Percentiles rank a stretch among this genome's conserved stretches.
These are phyloP conservation scores for Apus apus DNA, from an alignment of 2,113 vertebrate genomes.

Conservation along the genomic window DNA sequence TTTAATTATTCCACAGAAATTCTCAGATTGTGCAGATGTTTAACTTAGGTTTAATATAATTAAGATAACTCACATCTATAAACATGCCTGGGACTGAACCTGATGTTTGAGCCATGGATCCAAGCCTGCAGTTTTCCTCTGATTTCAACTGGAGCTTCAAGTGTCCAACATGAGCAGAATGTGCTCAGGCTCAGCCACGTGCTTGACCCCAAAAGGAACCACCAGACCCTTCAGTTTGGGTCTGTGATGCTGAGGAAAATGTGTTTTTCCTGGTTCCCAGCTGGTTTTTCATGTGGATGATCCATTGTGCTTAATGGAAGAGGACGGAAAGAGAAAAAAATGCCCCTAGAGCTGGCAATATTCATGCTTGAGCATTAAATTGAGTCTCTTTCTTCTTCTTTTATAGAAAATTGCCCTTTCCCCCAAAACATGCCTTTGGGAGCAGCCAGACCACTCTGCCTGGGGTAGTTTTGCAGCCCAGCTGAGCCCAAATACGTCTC, in stretches of 20 bases:
- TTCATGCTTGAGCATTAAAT: not conserved
- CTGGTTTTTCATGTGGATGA: not conserved
- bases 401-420: not conserved
- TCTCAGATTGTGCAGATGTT: constrained; percentile 36
- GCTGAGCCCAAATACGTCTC: not conserved
- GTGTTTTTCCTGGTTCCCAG: not conserved
- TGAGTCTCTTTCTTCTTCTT: not conserved
- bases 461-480: not conserved
- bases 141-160: not conserved
- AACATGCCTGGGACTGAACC: constrained; percentile 16
- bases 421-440: not conserved
- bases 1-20: constrained; percentile 61
- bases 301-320: not conserved
- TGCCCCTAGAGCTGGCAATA: not conserved
- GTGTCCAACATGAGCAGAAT: not conserved
- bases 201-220: not conserved
- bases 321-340: not conserved
- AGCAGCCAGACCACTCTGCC: not conserved
- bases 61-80: constrained; percentile 35
- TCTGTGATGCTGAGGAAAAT: not conserved
- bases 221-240: rapidly evolving
- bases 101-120: not conserved
- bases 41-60: constrained; percentile 45
- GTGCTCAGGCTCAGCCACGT: rapidly evolving
- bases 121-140: not conserved